These are phyloP conservation scores for Oceanites oceanicus DNA, from an alignment of 2,113 vertebrate species.

Conservation along the genomic window DNA sequence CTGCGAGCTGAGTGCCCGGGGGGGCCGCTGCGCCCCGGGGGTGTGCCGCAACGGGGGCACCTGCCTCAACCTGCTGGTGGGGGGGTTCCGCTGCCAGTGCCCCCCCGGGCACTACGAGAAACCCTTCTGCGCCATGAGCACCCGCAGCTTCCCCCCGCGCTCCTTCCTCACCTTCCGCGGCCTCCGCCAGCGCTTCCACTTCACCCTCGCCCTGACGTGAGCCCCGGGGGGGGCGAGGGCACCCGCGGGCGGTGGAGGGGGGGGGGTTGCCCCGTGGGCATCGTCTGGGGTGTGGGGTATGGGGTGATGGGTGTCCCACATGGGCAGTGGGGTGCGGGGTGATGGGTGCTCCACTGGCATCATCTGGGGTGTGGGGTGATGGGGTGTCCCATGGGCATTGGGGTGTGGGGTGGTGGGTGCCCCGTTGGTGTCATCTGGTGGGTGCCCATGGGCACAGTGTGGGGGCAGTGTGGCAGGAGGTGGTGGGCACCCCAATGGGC, in stretches of 20 bases:
- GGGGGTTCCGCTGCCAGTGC: slow-evolving; percentile 93
- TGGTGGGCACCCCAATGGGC: no score
- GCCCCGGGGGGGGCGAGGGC: not conserved
- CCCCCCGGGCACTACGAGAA: slow-evolving; percentile 86
- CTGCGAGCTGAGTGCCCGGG: slow-evolving; percentile 87
- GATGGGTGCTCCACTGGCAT: not conserved
- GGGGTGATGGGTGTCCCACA: not conserved
- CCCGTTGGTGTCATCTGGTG: not conserved
- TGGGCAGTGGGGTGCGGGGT: no score
- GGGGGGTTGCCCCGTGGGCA: not conserved
- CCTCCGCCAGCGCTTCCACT: slow-evolving; percentile 94
- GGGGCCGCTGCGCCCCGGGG: slow-evolving; percentile 83
- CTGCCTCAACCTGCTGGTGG: slow-evolving; percentile 92
- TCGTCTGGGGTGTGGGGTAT: no score
- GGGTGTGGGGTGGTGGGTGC: not conserved
- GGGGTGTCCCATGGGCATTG: not conserved
- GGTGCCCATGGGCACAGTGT: no score
- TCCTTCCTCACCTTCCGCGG: slow-evolving; percentile 95
- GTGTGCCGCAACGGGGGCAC: slow-evolving; percentile 90
- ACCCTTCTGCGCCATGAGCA: slow-evolving; percentile 91
- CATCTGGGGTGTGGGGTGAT: not conserved
- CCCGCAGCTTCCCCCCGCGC: slow-evolving; percentile 86
- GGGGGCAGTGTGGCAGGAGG: no score
- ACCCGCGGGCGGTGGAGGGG: not conserved
- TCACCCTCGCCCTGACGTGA: slow-evolving; percentile 92